Evolutionary conservation across 1,140 invertebrate species (phyloP).

Genomic region (Melanaphis sacchari): DNA sequence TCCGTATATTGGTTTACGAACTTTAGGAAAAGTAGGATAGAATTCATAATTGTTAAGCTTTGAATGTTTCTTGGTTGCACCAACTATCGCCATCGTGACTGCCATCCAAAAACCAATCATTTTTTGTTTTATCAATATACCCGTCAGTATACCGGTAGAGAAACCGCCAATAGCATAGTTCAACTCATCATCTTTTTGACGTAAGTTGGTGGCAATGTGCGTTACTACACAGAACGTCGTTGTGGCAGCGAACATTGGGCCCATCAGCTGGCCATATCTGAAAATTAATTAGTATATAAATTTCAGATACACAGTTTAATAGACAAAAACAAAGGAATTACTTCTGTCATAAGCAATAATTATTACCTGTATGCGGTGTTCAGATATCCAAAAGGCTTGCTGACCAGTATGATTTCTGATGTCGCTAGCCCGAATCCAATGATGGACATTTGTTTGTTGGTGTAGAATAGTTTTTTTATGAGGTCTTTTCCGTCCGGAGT

Average conservation of each 20-base stretch:
- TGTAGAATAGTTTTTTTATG: constrained; percentile 70
- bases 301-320: neutral
- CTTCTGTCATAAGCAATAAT: neutral
- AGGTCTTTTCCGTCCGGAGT: constrained; percentile 75
- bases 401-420: constrained; percentile 69
- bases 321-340: neutral
- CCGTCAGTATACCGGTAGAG: constrained; percentile 68
- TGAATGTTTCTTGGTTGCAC: constrained; percentile 69
- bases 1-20: neutral
- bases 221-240: constrained; percentile 60
- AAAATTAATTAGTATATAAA: neutral
- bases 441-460: constrained; percentile 68
- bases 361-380: constrained; percentile 64
- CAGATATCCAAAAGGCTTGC: constrained; percentile 68
- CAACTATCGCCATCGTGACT: constrained; percentile 64
- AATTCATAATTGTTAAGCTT: constrained; percentile 64
- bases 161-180: constrained; percentile 67
- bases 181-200: constrained; percentile 71
- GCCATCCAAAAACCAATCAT: constrained; percentile 62
- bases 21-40: neutral
- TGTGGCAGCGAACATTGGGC: constrained; percentile 70
- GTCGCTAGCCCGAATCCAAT: constrained; percentile 66
- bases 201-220: constrained; percentile 68
- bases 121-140: constrained; percentile 66
- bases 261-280: constrained; percentile 68